Conservation (phyloP, 2,113 vertebrate genomes). For the Nothocercus nigrocapillus region DNA sequence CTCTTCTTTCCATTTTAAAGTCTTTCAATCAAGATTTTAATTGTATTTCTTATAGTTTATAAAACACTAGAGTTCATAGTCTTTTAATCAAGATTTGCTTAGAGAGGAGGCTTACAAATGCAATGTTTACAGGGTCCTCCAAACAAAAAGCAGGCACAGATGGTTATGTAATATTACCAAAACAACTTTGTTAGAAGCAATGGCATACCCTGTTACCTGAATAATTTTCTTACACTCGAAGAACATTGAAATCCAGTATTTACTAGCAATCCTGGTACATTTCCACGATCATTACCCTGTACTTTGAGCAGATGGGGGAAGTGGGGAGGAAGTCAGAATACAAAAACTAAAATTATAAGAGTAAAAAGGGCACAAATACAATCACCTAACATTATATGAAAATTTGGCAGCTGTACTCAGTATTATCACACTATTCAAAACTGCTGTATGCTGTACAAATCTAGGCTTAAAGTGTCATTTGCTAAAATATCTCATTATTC, state of each 20-base stretch:
- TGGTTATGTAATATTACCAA: constrained; percentile 69
- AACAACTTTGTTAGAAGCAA: constrained; percentile 65
- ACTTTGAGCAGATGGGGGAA: constrained; percentile 25
- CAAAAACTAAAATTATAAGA: constrained; percentile 41
- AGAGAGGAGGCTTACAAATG: constrained; percentile 53
- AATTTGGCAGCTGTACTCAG: constrained; percentile 70
- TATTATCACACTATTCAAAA: constrained; percentile 63
- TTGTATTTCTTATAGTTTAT: neutral
- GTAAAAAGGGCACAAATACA: constrained; percentile 68
- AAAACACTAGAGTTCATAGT: neutral
- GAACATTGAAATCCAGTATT: constrained; percentile 58
- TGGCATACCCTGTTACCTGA: constrained; percentile 78
- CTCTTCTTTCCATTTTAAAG: constrained; percentile 33
- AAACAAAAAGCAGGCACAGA: constrained; percentile 79
- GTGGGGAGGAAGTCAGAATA: neutral
- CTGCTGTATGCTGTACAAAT: constrained; percentile 57
- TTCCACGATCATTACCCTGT: constrained; percentile 70
- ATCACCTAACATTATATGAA: constrained; percentile 58
- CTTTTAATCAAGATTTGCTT: constrained; percentile 30
- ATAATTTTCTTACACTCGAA: constrained; percentile 54
- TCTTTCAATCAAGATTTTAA: constrained; percentile 32
- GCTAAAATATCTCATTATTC: constrained; percentile 73
- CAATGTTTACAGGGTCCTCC: constrained; percentile 55
- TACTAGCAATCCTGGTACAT: constrained; percentile 38
- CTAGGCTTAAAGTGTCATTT: constrained; percentile 73